These are phyloP conservation scores for Periophthalmus magnuspinnatus DNA, from an alignment of 2,797 vertebrate genomes.

Conservation along the genomic window DNA sequence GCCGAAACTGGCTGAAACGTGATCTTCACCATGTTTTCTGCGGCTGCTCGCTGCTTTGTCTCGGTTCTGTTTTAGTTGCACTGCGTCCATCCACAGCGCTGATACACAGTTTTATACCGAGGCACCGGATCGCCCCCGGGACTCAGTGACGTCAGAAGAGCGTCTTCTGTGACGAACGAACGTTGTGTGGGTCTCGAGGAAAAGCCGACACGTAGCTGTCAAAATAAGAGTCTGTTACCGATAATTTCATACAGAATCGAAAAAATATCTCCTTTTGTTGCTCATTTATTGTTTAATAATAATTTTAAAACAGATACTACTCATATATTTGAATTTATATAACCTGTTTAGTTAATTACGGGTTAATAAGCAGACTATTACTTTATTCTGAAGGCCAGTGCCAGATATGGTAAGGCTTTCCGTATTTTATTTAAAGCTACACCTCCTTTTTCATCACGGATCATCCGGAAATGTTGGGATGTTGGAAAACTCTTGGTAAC, in stretches of 20 bases:
- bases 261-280: accelerated
- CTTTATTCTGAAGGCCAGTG: constrained; percentile 69
- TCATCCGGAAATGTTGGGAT: constrained; percentile 76
- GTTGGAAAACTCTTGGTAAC: constrained; percentile 42
- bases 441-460: constrained; percentile 47
- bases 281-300: accelerated
- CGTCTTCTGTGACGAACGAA: constrained; percentile 72
- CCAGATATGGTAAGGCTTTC: constrained; percentile 79
- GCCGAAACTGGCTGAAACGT: constrained; percentile 81
- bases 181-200: constrained; percentile 65
- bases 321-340: accelerated
- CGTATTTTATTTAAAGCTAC: constrained; percentile 76
- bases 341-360: accelerated
- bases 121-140: constrained; percentile 58
- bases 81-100: constrained; percentile 42
- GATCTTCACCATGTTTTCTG: constrained; percentile 86
- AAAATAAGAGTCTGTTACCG: constrained; percentile 58
- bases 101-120: constrained; percentile 57
- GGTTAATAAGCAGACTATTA: accelerated
- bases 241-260: background rate
- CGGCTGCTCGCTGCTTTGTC: constrained; percentile 30
- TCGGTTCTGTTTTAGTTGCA: constrained; percentile 36
- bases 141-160: constrained; percentile 67
- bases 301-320: accelerated
- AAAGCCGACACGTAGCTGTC: constrained; percentile 62